Evolutionary conservation across 2,888 invertebrate genomes (phyloP), one percentile per base, ranked within the genome.

Genomic region (Hyposoter dolosus): DNA sequence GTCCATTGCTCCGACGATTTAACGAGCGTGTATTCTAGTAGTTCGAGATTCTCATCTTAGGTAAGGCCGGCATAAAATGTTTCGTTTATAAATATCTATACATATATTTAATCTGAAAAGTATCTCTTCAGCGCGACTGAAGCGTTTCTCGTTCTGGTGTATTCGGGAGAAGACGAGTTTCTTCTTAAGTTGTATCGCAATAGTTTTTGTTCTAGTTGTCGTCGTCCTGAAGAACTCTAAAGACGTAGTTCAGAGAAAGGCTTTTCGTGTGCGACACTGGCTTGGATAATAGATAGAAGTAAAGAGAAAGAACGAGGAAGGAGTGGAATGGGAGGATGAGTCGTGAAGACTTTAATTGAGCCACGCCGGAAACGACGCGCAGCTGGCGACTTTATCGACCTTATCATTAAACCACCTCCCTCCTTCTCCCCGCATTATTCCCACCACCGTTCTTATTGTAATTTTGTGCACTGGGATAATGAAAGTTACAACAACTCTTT

Each of bases 311-410:
- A 71, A 45, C 45, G 47, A 74, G 69, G 76, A 17, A 47, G 71
- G 28, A 28, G 23, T n/a, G n/a, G 56, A 47, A 47, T 60, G 60
- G 35, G 35, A 66, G 74, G 40, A 72, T 65, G 53, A 78, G 65
- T 79, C 85, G 86, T 85, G 87, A 89, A 88, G 89, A 88, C 86
- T 91, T 91, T 91, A 91, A 91, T 91, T 90, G 90, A 91, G 89
- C 88, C 85, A 89, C 83, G 86, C 75, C 88, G 82, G 81, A 87
- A 85, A 85, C 82, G 83, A 83, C 79, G 83, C 88, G 85, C 91
- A 90, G 90, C 91, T 90, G 90, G 89, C 88, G 90, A 91, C 89
- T 90, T 91, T 91, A 92, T 92, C 90, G 91, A 89, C 90, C 88
- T 90, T 89, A 90, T 91, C 90, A 91, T 91, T 91, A 91, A 91